Conservation (phyloP, 2,113 vertebrate genomes). For the Ictalurus punctatus region DNA sequence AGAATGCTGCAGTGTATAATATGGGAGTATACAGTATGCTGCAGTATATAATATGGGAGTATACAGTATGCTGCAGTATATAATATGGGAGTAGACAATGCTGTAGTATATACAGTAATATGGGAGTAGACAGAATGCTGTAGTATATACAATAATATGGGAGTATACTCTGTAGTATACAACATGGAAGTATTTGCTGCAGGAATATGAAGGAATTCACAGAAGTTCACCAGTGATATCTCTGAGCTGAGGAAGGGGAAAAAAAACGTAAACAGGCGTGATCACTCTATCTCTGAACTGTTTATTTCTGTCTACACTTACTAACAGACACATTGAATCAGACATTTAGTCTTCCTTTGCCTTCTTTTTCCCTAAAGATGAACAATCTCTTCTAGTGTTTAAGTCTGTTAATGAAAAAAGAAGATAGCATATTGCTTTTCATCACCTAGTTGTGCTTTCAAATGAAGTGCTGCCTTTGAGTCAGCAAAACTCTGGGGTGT, state of each 20-base stretch:
- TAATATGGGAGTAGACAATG: background rate
- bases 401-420: conserved; percentile 53
- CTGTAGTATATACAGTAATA: background rate
- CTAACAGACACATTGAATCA: background rate
- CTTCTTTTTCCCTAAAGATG: background rate
- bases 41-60: no score
- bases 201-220: background rate
- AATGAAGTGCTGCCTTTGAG: conserved; percentile 32
- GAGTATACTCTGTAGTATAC: background rate
- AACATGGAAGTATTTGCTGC: background rate
- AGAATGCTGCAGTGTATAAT: no score
- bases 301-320: background rate
- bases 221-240: background rate
- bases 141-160: background rate
- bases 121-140: background rate
- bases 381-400: background rate
- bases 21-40: no score
- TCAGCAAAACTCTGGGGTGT: conserved; percentile 49
- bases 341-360: background rate
- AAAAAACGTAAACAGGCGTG: background rate
- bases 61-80: background rate
- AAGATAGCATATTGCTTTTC: conserved; percentile 56
- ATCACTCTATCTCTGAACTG: background rate
- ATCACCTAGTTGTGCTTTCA: conserved; percentile 48
- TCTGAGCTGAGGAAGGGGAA: background rate